Percentiles rank a stretch among this genome's conserved stretches.
These are phyloP conservation scores for Polia nebulosa DNA, from an alignment of 2,888 invertebrate species.

Conservation along the genomic window DNA sequence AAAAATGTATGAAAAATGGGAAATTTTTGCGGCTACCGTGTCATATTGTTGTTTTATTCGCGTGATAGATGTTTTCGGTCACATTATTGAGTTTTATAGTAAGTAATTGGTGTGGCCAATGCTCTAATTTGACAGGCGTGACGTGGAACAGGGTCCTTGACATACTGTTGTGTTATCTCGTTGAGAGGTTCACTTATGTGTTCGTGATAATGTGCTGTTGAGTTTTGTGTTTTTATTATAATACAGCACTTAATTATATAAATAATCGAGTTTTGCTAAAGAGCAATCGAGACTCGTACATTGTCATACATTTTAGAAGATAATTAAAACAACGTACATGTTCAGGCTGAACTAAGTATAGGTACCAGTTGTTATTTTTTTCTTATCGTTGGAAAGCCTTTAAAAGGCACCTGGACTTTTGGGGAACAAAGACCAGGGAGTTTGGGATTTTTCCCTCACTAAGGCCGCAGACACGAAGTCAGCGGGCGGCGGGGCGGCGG, in stretches of 20 bases:
- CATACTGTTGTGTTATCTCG: slow-evolving; percentile 53
- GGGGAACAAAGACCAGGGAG: no score
- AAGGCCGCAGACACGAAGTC: no score
- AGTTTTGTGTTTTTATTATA: slow-evolving; percentile 13
- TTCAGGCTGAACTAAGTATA: not conserved
- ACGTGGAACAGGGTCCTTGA: slow-evolving; percentile 53
- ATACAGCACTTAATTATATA: no score
- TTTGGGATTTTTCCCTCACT: no score
- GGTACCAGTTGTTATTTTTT: no score
- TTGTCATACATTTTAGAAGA: not conserved
- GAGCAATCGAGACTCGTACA: not conserved
- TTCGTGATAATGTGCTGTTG: slow-evolving; percentile 35
- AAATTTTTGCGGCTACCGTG: slow-evolving; percentile 16
- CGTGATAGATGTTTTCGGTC: slow-evolving; percentile 16
- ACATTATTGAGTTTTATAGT: slow-evolving; percentile 34
- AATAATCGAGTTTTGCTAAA: not conserved
- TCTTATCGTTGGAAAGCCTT: no score
- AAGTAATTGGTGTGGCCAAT: slow-evolving; percentile 46
- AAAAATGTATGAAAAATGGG: slow-evolving; percentile 12
- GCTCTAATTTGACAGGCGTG: slow-evolving; percentile 57
- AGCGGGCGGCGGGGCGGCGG: no score
- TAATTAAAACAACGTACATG: not conserved
- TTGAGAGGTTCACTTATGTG: slow-evolving; percentile 40
- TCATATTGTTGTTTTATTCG: slow-evolving; percentile 28
- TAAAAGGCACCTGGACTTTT: no score